Base-by-base conservation (phyloP, 2,113 vertebrate genomes). In the Excalfactoria chinensis region DNA sequence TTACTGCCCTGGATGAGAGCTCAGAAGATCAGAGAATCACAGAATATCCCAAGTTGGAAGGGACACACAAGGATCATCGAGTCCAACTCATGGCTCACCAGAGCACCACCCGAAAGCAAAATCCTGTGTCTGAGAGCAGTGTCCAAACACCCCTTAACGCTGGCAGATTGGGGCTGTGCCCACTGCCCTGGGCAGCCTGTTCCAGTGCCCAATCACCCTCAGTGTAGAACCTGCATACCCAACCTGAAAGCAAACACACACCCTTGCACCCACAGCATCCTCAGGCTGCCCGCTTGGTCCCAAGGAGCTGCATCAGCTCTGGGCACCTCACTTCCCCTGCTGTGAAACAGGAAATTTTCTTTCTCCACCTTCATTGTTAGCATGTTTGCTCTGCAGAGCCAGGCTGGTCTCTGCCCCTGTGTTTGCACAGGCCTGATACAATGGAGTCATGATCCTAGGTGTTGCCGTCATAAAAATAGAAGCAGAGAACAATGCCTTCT, bases 281-380 rank as follows among this genome's bases (percentile, higher is more conserved):
- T 17, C 28, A 2, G 1, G 41, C 37, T 40, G 12, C 28, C n/a
- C 1, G 0, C 23, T 0, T 2, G 5, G 55, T 56, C 46, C 35
- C 0, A 0, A 37, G 16, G 30, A 77, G 46, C 59, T 15, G 0
- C 1, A 0, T 70, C 19, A 37, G 34, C 49, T 26, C 70, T 43
- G 28, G 13, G 25, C 20, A n/a, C 51, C 26, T 77, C n/a, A 13
- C 73, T 90, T 90, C 68, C 75, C 81, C 40, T 6, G 0, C 71
- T 0, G 0, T 2, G 15, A 25, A 73, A 93, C 84, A 93, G 93
- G 95, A 95, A 80, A 87, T 77, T 83, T 91, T 88, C 68, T 43
- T 63, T 95, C 82, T 93, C 77, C 64, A 63, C 81, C 74, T 92
- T 71, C 89, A 94, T 90, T 94, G 84, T 91, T 80, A 82, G 68